Conservation (phyloP, 2,113 vertebrate genomes). For the Caranx ignobilis region DNA sequence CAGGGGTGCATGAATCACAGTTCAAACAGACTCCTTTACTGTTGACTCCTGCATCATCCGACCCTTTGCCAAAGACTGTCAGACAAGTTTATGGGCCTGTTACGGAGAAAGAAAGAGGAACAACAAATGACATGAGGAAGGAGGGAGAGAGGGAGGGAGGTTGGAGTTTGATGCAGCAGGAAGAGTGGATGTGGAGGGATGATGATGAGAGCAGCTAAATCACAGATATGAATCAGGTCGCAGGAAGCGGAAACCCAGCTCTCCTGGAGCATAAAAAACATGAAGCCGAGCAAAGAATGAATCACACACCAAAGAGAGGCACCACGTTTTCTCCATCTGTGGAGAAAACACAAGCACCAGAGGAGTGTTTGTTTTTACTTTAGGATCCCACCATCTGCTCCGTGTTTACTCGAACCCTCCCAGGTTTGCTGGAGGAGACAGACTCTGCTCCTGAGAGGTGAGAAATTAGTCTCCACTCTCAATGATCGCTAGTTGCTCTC, state of each 20-base stretch:
- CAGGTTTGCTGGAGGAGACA: constrained; percentile 46
- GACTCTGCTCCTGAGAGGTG: constrained; percentile 52
- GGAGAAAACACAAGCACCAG: constrained; percentile 38
- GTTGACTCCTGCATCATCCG: constrained; percentile 5
- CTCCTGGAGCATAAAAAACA: constrained; percentile 12
- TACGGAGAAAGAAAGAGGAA: constrained; percentile 33
- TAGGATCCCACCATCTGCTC: constrained; percentile 72
- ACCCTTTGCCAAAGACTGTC: constrained; percentile 19
- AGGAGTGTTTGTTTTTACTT: constrained; percentile 71
- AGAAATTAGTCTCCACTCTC: constrained; percentile 46
- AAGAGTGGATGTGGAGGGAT: constrained; percentile 6
- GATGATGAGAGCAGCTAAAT: constrained; percentile 17
- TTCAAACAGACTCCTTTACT: constrained; percentile 18
- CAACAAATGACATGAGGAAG: constrained; percentile 27
- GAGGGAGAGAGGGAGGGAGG: not conserved
- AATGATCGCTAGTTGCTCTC: constrained; percentile 37
- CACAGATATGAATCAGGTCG: constrained; percentile 51
- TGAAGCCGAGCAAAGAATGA: constrained; percentile 26
- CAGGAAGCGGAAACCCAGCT: constrained; percentile 29
- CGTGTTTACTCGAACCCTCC: constrained; percentile 60
- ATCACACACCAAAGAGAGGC: constrained; percentile 46
- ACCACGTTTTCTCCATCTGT: constrained; percentile 36
- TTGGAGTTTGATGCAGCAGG: not conserved
- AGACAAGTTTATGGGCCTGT: constrained; percentile 33
- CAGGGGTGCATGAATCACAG: constrained; percentile 47